Evolutionary conservation across 2,888 invertebrate species (phyloP).

Genomic region (Prosapia bicincta): DNA sequence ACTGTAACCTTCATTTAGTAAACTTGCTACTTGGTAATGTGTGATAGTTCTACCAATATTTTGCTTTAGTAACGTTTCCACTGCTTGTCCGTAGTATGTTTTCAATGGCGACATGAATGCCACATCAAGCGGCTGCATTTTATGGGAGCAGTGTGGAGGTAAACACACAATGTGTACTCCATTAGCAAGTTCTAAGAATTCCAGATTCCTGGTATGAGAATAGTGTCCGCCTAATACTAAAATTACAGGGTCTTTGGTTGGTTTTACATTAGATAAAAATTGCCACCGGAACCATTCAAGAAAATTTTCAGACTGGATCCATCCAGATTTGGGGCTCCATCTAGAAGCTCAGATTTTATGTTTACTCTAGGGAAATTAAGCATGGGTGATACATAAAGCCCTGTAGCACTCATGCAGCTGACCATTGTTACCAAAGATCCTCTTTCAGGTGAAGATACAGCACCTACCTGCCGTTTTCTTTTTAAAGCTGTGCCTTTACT

Average conservation of each 20-base stretch:
- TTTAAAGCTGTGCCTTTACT: not conserved
- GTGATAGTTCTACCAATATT: not conserved
- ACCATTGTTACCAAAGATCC: not conserved
- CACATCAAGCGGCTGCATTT: conserved; percentile 28
- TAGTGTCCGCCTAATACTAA: conserved; percentile 27
- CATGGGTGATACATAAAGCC: conserved; percentile 5
- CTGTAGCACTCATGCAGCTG: conserved; percentile 4
- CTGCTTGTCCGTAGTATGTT: conserved; percentile 25
- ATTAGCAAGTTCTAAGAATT: conserved; percentile 27
- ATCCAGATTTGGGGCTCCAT: conserved; percentile 39
- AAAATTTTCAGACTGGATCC: conserved; percentile 41
- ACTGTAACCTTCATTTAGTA: not conserved
- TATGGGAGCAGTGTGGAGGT: conserved; percentile 40
- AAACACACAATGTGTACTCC: conserved; percentile 41
- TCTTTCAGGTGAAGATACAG: not conserved
- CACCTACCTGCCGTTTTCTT: not conserved
- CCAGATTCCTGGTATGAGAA: conserved; percentile 20
- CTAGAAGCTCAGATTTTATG: not conserved
- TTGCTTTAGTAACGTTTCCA: not conserved
- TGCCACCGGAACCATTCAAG: conserved; percentile 41
- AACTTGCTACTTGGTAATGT: not conserved
- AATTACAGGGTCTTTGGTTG: conserved; percentile 36
- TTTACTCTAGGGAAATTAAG: not conserved
- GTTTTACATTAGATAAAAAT: conserved; percentile 37
- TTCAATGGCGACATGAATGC: conserved; percentile 29